Evolutionary conservation across 35 echinoderm and acorn worm species (phyloP).

Genomic region (Hemicentrotus pulcherrimus): DNA sequence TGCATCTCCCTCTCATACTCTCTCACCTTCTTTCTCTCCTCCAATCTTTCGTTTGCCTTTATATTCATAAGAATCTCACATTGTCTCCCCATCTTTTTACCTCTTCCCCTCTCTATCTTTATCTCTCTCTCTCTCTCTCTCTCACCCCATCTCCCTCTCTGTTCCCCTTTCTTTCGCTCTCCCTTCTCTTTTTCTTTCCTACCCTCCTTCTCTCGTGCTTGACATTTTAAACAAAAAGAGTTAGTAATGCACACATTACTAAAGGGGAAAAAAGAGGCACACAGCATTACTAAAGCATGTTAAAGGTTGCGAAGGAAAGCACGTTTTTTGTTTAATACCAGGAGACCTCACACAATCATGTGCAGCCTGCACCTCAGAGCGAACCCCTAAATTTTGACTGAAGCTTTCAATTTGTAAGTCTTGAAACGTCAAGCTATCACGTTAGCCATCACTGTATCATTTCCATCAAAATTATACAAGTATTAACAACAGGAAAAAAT

Average conservation of each 20-base stretch:
- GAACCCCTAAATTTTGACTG: conserved; percentile 23
- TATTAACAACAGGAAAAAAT: conserved; percentile 29
- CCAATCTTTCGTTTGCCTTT: not conserved
- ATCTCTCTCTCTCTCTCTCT: too few relatives aligned
- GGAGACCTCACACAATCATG: conserved; percentile 14
- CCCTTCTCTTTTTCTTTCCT: not conserved
- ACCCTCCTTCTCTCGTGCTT: not conserved
- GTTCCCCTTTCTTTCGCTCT: not conserved
- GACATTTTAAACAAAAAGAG: not conserved
- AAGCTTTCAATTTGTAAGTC: conserved; percentile 17
- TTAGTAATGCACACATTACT: too few relatives aligned
- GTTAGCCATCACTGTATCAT: conserved; percentile 23
- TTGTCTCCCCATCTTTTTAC: not conserved
- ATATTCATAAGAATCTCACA: not conserved
- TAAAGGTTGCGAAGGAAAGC: not conserved
- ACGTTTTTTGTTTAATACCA: conserved; percentile 6
- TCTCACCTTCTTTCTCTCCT: not conserved
- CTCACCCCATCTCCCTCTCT: too few relatives aligned
- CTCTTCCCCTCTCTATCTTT: not conserved
- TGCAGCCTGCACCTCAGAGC: not conserved
- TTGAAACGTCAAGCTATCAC: not conserved
- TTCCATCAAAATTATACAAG: conserved; percentile 34
- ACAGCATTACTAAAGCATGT: not conserved
- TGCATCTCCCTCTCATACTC: not conserved
- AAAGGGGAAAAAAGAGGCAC: not conserved